phyloP scores from a whole-genome alignment of 1,140 invertebrate species.

The Paralvinella palmiformis region DNA sequence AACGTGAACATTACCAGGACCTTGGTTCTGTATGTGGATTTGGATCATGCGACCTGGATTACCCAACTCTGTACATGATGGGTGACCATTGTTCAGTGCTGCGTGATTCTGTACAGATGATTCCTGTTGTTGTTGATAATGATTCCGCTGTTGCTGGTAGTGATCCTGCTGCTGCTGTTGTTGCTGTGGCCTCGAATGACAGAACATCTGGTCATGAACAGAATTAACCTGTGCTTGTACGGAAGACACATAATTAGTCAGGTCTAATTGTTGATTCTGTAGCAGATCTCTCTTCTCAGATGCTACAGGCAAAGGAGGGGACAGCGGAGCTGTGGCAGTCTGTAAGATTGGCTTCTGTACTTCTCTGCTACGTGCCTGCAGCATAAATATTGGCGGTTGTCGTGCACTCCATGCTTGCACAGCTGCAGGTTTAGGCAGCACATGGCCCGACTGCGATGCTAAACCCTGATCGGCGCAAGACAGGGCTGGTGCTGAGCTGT shows the following conservation, averaged over 20 bases:
- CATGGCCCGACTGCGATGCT: background rate
- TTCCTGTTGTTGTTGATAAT: background rate
- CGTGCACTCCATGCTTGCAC: constrained; percentile 49
- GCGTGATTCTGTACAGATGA: background rate
- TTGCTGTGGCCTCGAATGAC: constrained; percentile 37
- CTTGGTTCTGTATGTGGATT: constrained; percentile 21
- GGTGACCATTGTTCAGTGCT: background rate
- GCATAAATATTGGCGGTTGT: constrained; percentile 90
- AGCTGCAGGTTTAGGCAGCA: constrained; percentile 22
- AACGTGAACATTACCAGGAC: no score
- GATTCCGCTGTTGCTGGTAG: background rate
- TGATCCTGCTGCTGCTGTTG: constrained; percentile 18
- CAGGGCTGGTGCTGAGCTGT: constrained; percentile 61
- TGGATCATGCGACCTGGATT: constrained; percentile 22
- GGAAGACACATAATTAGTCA: constrained; percentile 63
- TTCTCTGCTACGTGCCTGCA: constrained; percentile 79
- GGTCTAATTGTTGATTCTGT: background rate
- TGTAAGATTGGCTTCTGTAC: constrained; percentile 89
- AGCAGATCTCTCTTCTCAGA: constrained; percentile 3
- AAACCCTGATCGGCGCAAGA: background rate
- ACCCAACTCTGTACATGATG: background rate
- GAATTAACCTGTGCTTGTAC: constrained; percentile 65
- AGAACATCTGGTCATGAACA: constrained; percentile 14
- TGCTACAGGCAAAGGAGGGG: constrained; percentile 50
- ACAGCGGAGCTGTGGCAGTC: constrained; percentile 82